These are phyloP conservation scores for Turritopsis rubra DNA, from an alignment of 30 jellyfish, hydroid and myxozoan species.

Conservation along the genomic window DNA sequence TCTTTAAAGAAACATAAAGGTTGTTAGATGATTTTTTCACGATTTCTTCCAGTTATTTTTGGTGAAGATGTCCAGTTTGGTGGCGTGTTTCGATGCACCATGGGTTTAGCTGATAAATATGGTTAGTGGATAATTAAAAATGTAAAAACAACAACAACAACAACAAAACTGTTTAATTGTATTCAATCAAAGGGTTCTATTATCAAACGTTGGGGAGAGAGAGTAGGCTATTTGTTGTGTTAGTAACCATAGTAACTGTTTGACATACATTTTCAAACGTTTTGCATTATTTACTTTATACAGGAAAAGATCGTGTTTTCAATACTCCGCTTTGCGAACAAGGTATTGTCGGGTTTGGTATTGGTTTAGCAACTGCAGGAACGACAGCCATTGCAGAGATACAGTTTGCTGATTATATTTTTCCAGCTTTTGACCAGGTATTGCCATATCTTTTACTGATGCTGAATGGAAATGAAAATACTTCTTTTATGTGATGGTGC, in stretches of 20 bases:
- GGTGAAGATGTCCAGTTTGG: conserved; percentile 99
- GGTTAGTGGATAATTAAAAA: conserved; percentile 37
- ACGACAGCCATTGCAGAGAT: conserved; percentile 98
- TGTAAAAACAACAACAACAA: too few species aligned
- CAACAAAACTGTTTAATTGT: background rate
- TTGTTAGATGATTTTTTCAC: background rate
- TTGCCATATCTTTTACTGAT: background rate
- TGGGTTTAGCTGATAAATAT: conserved; percentile 85
- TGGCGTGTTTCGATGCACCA: conserved; percentile 95
- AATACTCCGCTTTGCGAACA: conserved; percentile 97
- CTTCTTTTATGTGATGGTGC: background rate
- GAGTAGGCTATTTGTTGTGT: too few species aligned
- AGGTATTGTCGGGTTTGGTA: conserved; percentile 99
- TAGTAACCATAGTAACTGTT: background rate
- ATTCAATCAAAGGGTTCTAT: background rate
- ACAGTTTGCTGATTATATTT: conserved; percentile 96
- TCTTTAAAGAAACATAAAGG: background rate
- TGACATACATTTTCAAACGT: too few species aligned
- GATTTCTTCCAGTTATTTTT: conserved; percentile 48
- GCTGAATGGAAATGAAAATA: too few species aligned
- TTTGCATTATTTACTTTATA: background rate
- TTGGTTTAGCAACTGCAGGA: conserved; percentile 96
- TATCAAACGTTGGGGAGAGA: too few species aligned
- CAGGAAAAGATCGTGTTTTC: conserved; percentile 91
- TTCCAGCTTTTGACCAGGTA: conserved; percentile 99